These are phyloP conservation scores for Salvelinus alpinus DNA, from an alignment of 2,113 vertebrate genomes.

Conservation along the genomic window DNA sequence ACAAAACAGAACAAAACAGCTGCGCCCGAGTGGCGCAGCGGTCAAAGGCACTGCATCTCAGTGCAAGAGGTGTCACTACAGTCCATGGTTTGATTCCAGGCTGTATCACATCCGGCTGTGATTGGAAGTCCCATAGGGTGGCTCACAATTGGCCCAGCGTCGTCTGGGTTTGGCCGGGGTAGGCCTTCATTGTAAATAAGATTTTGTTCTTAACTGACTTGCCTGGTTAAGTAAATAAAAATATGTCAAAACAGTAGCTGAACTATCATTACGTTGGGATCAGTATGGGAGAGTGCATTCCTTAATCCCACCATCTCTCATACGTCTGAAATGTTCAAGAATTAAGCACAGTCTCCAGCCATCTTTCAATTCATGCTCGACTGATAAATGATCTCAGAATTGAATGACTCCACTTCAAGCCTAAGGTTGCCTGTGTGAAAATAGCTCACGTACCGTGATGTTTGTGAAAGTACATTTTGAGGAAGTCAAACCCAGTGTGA, in stretches of 20 bases:
- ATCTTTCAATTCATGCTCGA: neutral
- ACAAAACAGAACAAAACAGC: no score
- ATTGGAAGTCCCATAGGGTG: no score
- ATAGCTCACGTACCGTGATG: conserved; percentile 16
- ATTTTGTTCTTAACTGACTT: no score
- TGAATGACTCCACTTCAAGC: conserved; percentile 26
- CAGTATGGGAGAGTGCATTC: neutral
- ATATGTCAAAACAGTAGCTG: neutral
- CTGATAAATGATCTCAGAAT: conserved; percentile 27
- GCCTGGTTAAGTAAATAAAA: no score
- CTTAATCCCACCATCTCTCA: neutral
- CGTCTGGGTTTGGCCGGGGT: no score
- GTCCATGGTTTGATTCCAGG: no score
- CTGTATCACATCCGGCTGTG: no score
- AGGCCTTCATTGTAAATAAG: no score
- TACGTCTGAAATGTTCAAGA: neutral
- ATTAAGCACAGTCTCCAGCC: neutral
- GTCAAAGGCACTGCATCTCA: no score
- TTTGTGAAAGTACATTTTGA: conserved; percentile 40
- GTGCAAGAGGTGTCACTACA: no score
- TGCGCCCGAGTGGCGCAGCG: no score
- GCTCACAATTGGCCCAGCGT: no score
- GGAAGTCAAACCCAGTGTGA: conserved; percentile 31
- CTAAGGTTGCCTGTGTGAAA: conserved; percentile 36
- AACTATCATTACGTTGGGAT: neutral